These are phyloP conservation scores for Formicarius rufipectus DNA, from an alignment of 2,113 vertebrate genomes.

Conservation along the genomic window DNA sequence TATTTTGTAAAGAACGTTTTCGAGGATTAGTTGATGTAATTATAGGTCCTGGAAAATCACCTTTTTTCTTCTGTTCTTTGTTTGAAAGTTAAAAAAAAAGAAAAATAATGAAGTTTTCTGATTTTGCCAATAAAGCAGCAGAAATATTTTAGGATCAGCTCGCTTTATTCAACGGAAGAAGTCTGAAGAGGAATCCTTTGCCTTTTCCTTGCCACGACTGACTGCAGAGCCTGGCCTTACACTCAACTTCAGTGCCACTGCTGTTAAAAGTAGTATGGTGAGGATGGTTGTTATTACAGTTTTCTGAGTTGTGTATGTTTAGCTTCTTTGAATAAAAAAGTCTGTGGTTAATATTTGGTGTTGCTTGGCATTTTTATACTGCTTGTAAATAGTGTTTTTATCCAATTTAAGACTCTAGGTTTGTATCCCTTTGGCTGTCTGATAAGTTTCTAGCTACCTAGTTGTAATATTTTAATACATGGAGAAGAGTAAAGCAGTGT, in stretches of 20 bases:
- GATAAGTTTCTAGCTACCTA: not conserved
- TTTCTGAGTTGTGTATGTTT: not conserved
- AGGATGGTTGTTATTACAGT: not conserved
- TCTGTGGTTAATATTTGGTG: not conserved
- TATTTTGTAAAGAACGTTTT: not conserved
- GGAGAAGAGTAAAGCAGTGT: not conserved
- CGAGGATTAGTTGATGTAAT: not conserved
- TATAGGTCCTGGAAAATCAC: not conserved
- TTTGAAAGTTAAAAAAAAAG: not conserved
- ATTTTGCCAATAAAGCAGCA: slow-evolving; percentile 56
- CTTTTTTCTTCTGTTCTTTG: not conserved
- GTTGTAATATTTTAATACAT: not conserved
- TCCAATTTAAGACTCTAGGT: not conserved
- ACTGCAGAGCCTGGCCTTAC: slow-evolving; percentile 74
- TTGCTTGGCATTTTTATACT: not conserved
- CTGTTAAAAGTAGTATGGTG: slow-evolving; percentile 89
- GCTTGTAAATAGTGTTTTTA: not conserved
- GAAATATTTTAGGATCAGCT: slow-evolving; percentile 48
- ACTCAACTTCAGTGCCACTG: slow-evolving; percentile 88
- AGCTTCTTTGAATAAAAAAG: not conserved
- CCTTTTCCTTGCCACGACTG: slow-evolving; percentile 80
- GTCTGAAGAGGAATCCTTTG: slow-evolving; percentile 64
- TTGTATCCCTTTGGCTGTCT: not conserved
- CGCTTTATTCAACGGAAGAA: slow-evolving; percentile 58
- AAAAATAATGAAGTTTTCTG: not conserved